These are phyloP conservation scores for Eueremaeus valkanovi DNA, from an alignment of 2,888 invertebrate genomes.

Conservation along the genomic window DNA sequence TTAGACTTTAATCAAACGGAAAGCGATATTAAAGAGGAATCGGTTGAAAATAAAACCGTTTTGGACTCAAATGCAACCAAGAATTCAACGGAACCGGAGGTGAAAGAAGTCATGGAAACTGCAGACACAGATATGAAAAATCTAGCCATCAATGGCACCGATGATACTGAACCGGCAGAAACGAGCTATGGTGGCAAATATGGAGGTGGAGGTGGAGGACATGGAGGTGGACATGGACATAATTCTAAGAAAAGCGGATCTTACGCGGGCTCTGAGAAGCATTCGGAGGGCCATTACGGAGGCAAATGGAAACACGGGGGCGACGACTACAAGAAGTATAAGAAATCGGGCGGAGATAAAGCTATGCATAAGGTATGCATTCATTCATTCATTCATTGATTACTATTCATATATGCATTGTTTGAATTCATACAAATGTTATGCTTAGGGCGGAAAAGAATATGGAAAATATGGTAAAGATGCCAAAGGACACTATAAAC, in stretches of 20 bases:
- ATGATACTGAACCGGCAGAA: constrained; percentile 17
- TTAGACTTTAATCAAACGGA: neutral
- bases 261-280: constrained; percentile 6
- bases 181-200: neutral
- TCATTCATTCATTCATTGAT: neutral
- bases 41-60: neutral
- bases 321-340: constrained; percentile 26
- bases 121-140: neutral
- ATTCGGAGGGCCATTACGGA: constrained; percentile 8
- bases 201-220: neutral
- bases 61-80: neutral
- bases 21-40: too few relatives aligned
- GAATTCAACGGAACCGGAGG: neutral
- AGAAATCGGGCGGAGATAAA: constrained; percentile 15
- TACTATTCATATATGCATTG: neutral
- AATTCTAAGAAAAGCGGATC: neutral
- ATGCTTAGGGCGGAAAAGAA: constrained; percentile 21
- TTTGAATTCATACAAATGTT: too few relatives aligned
- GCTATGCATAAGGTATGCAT: constrained; percentile 12
- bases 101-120: neutral
- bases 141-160: neutral
- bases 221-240: neutral
- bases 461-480: constrained; percentile 29
- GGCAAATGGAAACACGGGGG: constrained; percentile 31
- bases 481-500: constrained; percentile 26